Evolutionary conservation across 2,888 invertebrate species (phyloP).

Genomic region (Apeira syringaria): DNA sequence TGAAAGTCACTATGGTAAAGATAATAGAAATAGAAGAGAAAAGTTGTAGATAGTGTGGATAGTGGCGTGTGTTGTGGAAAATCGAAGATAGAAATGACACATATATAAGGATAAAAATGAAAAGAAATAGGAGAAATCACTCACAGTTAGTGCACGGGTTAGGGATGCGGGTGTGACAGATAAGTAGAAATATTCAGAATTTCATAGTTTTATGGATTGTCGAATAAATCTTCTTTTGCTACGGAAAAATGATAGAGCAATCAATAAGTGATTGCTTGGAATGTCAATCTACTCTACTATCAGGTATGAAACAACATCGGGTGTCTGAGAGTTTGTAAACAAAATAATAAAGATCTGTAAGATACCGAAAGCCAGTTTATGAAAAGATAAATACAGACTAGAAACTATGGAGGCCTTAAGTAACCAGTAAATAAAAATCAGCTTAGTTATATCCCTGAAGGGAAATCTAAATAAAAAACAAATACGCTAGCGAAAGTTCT

Average conservation of each 20-base stretch:
- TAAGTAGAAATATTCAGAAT: slow-evolving; percentile 75
- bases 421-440: slow-evolving; percentile 21
- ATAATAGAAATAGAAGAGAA: slow-evolving; percentile 66
- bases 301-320: slow-evolving; percentile 33
- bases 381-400: slow-evolving; percentile 26
- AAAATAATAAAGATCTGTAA: slow-evolving; percentile 25
- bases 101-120: slow-evolving; percentile 65
- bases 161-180: slow-evolving; percentile 79
- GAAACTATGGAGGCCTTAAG: slow-evolving; percentile 13
- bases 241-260: slow-evolving; percentile 73
- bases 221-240: slow-evolving; percentile 70
- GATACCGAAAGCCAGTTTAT: slow-evolving; percentile 29
- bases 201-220: slow-evolving; percentile 69
- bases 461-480: slow-evolving; percentile 34
- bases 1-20: slow-evolving; percentile 61
- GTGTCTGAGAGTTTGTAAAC: slow-evolving; percentile 28
- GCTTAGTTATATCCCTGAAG: slow-evolving; percentile 18
- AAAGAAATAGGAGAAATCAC: slow-evolving; percentile 76
- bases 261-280: slow-evolving; percentile 55
- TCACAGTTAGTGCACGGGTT: slow-evolving; percentile 80
- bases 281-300: slow-evolving; percentile 36
- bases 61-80: slow-evolving; percentile 77
- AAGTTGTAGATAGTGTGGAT: slow-evolving; percentile 77
- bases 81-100: slow-evolving; percentile 66
- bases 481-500: slow-evolving; percentile 33